Base-by-base conservation (phyloP, 1,140 invertebrate species). In the Mamestra configurata region DNA sequence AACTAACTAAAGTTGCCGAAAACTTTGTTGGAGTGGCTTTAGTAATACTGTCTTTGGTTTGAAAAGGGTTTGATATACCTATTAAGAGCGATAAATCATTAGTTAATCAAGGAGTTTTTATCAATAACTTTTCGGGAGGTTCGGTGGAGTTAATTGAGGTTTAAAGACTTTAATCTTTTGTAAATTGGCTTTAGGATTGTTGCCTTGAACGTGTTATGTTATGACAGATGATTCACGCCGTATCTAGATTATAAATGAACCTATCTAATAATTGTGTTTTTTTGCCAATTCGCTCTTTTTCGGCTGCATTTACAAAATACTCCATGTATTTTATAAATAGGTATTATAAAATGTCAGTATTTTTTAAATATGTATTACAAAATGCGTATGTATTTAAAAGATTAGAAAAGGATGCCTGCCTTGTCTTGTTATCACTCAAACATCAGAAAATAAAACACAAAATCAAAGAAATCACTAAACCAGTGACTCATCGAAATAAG, bases 41-140 rank as follows among this genome's bases (percentile, higher is more conserved):
- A 27, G 53, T 31, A 70, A 43, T 43, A 59, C 53, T 43, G 35
- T 51, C 31, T 77, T 59, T 77, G 72, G 43, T 77, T 82, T 79
- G 64, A 72, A 72, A 66, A 82, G 75, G 78, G 78, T 80, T 68
- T 43, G 40, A 79, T 79, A 79, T 79, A 59, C 37, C 43, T 57
- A 79, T 71, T 59, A 79, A 59, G 40, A 46, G 27, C 75, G 43
- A 84, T 82, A 84, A 84, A 84, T 82, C 80, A 79, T 80, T 59
- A 51, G 51, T 59, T 79, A 71, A 79, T 72, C 66, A 71, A 6
- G 35, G 31, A 27, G 51, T 77, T 77, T 68, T 66, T 51, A 51
- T 49, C 57, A 66, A 37, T 40, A 59, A 76, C 73, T 70, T 55
- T 22, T 70, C 40, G 40, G 22, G 22, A 22, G 13, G 55, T 49